A percentile compares a stretch with the other conserved stretches of the same genome.
phyloP scores from a whole-genome alignment of 1,140 invertebrate genomes.

The Helicoverpa zea region DNA sequence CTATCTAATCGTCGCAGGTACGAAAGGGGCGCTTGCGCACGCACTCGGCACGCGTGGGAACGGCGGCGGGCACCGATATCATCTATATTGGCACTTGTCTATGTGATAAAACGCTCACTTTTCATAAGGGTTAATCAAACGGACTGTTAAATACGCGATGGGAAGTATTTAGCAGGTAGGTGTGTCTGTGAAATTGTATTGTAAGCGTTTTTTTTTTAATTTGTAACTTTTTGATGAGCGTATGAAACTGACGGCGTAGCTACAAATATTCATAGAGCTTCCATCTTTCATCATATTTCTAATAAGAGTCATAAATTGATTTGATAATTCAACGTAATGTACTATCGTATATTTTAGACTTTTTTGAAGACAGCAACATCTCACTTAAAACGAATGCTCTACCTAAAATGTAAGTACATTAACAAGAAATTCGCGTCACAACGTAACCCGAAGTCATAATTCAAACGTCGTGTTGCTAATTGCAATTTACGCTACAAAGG shows the following conservation, averaged over 20 bases:
- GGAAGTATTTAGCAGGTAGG: conserved; percentile 3
- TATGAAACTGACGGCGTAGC: too few species aligned
- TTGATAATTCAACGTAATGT: too few species aligned
- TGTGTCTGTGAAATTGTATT: neutral
- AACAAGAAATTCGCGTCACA: neutral
- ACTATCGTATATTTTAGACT: too few species aligned
- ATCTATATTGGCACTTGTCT: conserved; percentile 69
- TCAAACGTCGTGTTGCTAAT: conserved; percentile 18
- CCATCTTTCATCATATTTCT: too few species aligned
- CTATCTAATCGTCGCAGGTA: conserved; percentile 64
- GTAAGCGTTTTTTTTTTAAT: neutral
- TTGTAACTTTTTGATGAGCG: too few species aligned
- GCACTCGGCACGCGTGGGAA: conserved; percentile 68
- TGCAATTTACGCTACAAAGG: conserved; percentile 24
- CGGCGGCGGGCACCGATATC: conserved; percentile 54
- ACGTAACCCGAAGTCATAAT: neutral
- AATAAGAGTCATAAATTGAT: too few species aligned
- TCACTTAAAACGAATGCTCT: neutral
- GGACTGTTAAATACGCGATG: conserved; percentile 48
- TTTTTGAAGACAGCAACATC: too few species aligned
- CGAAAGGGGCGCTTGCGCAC: conserved; percentile 34
- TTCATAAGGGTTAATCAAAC: conserved; percentile 63
- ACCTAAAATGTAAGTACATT: neutral
- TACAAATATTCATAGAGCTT: too few species aligned
- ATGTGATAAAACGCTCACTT: conserved; percentile 61